Conservation (phyloP, 1,140 invertebrate species). For the Panagrolaimus sp. region DNA sequence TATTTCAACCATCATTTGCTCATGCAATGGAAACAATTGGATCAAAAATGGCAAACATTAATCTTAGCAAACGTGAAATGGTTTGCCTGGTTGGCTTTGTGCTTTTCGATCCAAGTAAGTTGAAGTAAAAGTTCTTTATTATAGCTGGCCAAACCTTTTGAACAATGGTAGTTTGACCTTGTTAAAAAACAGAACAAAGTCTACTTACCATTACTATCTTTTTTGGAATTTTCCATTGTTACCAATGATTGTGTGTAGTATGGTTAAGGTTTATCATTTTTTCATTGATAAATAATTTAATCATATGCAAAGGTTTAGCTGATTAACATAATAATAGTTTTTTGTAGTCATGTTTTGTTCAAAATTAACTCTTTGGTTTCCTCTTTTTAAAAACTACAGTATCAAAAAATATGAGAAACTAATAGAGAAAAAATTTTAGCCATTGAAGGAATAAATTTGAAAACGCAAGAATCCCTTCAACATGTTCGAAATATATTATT, state of each 20-base stretch:
- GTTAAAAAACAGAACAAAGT: too few relatives aligned
- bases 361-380: not conserved
- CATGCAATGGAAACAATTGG: slow-evolving; percentile 26
- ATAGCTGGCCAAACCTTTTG: too few relatives aligned
- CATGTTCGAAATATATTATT: slow-evolving; percentile 23
- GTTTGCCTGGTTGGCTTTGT: slow-evolving; percentile 25
- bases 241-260: not conserved
- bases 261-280: not conserved
- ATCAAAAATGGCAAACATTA: slow-evolving; percentile 24
- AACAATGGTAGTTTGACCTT: too few relatives aligned
- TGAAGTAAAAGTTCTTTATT: too few relatives aligned
- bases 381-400: not conserved
- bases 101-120: slow-evolving; percentile 24
- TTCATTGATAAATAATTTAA: not conserved
- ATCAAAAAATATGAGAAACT: not conserved
- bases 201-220: too few relatives aligned
- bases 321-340: not conserved
- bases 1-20: slow-evolving; percentile 25
- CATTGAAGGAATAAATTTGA: not conserved
- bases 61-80: slow-evolving; percentile 17
- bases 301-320: not conserved
- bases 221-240: not conserved
- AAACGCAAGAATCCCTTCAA: slow-evolving; percentile 14
- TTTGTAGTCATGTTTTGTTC: too few relatives aligned
- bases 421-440: too few relatives aligned